Percentiles rank a stretch among this genome's conserved stretches.
These are phyloP conservation scores for Myotis pilosus DNA, from an alignment of 2,797 vertebrate species.

Conservation along the genomic window DNA sequence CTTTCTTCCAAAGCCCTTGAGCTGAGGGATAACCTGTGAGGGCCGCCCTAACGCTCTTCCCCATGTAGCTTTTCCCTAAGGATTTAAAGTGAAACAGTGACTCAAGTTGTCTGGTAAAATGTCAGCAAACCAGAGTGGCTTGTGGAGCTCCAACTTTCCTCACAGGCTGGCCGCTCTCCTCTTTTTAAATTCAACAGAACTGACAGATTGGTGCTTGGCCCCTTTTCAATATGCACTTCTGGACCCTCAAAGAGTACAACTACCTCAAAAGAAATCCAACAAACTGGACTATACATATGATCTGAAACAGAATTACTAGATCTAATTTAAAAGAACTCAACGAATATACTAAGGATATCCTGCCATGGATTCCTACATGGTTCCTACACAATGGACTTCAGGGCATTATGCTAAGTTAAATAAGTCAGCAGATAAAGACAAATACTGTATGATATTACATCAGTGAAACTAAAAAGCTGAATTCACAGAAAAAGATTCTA, in stretches of 20 bases:
- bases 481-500: neutral
- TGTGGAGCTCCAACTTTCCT: neutral
- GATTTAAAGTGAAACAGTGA: neutral
- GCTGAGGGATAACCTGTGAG: neutral
- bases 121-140: neutral
- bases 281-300: neutral
- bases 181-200: neutral
- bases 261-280: neutral
- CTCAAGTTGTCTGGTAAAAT: neutral
- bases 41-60: neutral
- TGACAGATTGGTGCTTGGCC: neutral
- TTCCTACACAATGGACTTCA: neutral
- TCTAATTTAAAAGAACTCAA: neutral
- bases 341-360: neutral
- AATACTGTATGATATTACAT: neutral
- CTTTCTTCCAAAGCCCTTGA: neutral
- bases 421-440: neutral
- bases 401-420: neutral
- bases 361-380: neutral
- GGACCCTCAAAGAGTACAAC: neutral
- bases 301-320: neutral
- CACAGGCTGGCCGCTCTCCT: neutral
- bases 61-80: too few species aligned
- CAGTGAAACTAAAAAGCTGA: neutral
- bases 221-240: neutral